These are phyloP conservation scores for Barbus barbus DNA, from an alignment of 2,113 vertebrate species.

Conservation along the genomic window DNA sequence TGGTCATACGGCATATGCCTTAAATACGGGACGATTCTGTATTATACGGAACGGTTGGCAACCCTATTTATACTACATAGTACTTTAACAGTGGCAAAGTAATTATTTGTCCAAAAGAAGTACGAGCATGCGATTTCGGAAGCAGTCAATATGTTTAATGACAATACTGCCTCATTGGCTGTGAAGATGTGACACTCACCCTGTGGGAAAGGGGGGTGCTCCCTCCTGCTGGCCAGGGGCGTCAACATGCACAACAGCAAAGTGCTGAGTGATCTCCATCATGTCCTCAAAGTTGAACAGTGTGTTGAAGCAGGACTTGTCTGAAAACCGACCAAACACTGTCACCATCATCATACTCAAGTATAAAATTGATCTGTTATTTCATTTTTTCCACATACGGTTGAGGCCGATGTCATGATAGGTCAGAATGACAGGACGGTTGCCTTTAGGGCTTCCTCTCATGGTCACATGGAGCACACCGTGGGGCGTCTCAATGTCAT, in stretches of 20 bases:
- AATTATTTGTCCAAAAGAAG: no score
- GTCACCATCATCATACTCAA: background rate
- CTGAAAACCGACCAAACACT: slow-evolving; percentile 65
- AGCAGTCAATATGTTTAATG: background rate
- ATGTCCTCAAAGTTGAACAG: slow-evolving; percentile 98
- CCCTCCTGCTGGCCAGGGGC: slow-evolving; percentile 94
- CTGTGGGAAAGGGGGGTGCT: slow-evolving; percentile 87
- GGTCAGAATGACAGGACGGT: slow-evolving; percentile 93
- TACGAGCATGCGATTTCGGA: no score
- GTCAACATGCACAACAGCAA: slow-evolving; percentile 93
- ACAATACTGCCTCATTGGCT: background rate
- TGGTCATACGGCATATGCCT: no score
- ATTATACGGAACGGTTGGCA: no score
- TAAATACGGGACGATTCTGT: no score
- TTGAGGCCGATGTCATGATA: slow-evolving; percentile 98
- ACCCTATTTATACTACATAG: no score
- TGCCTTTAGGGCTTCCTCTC: slow-evolving; percentile 88
- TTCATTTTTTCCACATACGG: slow-evolving; percentile 78
- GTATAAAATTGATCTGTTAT: background rate
- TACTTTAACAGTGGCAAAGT: no score
- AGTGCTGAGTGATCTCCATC: slow-evolving; percentile 96
- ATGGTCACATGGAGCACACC: slow-evolving; percentile 94
- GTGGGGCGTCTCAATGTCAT: slow-evolving; percentile 93
- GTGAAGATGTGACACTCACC: slow-evolving; percentile 72
- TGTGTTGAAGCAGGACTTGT: slow-evolving; percentile 98